Evolutionary conservation across 2,797 vertebrate species (phyloP), one percentile per base, ranked within the genome.

Genomic region (Gallinago nigripennis): DNA sequence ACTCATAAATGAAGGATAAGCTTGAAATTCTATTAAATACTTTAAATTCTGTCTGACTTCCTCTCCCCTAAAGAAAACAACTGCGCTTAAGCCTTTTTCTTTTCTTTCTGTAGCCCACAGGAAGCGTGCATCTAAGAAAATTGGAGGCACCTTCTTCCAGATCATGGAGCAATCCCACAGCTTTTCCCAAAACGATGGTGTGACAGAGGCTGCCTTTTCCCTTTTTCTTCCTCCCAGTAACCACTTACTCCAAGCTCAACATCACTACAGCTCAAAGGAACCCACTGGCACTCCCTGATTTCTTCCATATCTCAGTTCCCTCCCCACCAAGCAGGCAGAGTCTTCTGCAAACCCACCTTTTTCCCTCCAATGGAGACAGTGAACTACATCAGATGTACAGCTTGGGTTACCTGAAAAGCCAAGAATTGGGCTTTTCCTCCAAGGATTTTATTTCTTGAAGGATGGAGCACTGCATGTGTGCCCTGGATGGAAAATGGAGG

Each of bases 261-360:
- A 28, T 43, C 39, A 43, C 39, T 43, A 21, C 27, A 41, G 17
- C 19, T 43, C 28, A 63, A 19, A 61, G 27, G 27, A 63, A 30
- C 27, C 28, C 12, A 7, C 37, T 30, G 12, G 6, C 5, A n/a
- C 6, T 35, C 23, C 16, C 46, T 71, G 17, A 57, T 48, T 75
- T 33, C 8, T 16, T 77, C 33, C 11, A 2, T 71, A 79, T 16
- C 27, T 57, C 3, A 1, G 31, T 14, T 27, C 7, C 45, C 33
- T 53, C 33, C 33, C 6, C 51, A 54, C 2, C 0, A 4, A 56
- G 30, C 3, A 79, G 56, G 31, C 43, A 83, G 0, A 0, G 16
- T 39, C 7, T 10, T 11, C 73, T 43, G 18, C 75, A 87, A 77
- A 57, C 7, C 23, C 16, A 35, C 15, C 7, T 53, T 79, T 48